Evolutionary conservation across 1,140 invertebrate genomes (phyloP).

Genomic region (Thalassaphorura encarpata): DNA sequence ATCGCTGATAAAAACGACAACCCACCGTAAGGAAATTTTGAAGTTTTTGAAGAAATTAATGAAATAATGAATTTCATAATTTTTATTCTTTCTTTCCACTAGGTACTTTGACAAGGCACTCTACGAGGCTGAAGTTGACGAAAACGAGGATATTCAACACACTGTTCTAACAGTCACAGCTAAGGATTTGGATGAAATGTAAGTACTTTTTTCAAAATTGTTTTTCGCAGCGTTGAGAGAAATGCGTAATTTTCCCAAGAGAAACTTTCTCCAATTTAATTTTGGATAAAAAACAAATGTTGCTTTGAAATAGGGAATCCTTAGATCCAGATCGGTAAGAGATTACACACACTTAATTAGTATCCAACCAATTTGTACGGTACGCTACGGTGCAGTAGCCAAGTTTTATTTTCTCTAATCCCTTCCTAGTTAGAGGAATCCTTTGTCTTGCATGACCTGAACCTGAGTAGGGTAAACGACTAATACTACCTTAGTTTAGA

Average conservation of each 20-base stretch:
- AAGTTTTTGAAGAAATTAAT: neutral
- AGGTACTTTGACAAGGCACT: slow-evolving; percentile 85
- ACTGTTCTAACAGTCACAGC: slow-evolving; percentile 93
- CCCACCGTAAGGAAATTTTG: slow-evolving; percentile 40
- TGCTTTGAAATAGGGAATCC: neutral
- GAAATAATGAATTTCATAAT: neutral
- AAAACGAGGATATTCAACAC: slow-evolving; percentile 95
- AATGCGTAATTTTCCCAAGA: neutral
- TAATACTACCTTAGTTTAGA: too few species aligned
- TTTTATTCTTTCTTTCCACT: slow-evolving; percentile 37
- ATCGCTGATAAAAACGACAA: slow-evolving; percentile 90
- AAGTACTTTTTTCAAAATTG: slow-evolving; percentile 45
- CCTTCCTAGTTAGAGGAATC: too few species aligned
- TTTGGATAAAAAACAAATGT: neutral
- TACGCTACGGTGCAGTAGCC: too few species aligned
- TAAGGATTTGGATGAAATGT: slow-evolving; percentile 97
- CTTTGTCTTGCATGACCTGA: too few species aligned
- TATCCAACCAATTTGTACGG: too few species aligned
- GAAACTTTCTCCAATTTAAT: neutral
- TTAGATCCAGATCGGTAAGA: too few species aligned
- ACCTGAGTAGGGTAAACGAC: too few species aligned
- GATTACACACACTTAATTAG: too few species aligned
- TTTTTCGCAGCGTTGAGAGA: neutral
- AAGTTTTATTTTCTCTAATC: too few species aligned
- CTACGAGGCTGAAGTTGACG: slow-evolving; percentile 93